A percentile compares a stretch with the other conserved stretches of the same genome.
Evolutionary conservation across 2,113 vertebrate species (phyloP).

Genomic region (Leptodactylus fuscus): DNA sequence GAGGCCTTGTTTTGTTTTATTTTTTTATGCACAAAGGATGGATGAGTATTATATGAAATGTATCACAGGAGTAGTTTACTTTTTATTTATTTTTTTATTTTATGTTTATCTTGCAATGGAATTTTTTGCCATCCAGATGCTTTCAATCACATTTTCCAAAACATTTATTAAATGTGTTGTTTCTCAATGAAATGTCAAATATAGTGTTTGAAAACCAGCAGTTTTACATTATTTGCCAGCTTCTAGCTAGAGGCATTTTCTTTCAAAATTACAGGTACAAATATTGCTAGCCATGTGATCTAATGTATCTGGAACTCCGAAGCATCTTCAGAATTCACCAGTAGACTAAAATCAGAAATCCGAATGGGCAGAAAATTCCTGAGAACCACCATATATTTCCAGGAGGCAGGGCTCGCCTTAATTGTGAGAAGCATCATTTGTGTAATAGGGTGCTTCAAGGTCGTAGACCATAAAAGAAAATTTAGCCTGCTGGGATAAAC

Average conservation of each 20-base stretch:
- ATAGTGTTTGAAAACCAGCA: conserved; percentile 35
- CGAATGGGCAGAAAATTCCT: too few species aligned
- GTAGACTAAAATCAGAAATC: neutral
- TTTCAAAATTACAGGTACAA: conserved; percentile 42
- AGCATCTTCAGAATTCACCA: neutral
- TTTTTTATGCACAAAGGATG: too few species aligned
- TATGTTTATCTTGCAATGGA: neutral
- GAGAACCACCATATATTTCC: too few species aligned
- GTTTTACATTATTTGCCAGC: conserved; percentile 45
- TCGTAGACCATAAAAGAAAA: too few species aligned
- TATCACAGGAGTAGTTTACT: neutral
- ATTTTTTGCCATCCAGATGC: conserved; percentile 18
- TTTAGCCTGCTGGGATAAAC: too few species aligned
- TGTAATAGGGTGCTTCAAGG: too few species aligned
- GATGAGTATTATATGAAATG: neutral
- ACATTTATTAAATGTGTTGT: conserved; percentile 29
- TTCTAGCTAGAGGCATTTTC: conserved; percentile 22
- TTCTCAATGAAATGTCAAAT: conserved; percentile 36
- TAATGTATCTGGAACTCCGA: neutral
- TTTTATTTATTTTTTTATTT: neutral
- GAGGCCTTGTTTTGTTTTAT: too few species aligned
- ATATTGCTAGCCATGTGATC: conserved; percentile 33
- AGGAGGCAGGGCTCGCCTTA: too few species aligned
- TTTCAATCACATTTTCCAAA: conserved; percentile 3
- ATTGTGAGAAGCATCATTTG: too few species aligned